These are phyloP conservation scores for Megaceryle torquata DNA, from an alignment of 2,113 vertebrate species.

Conservation along the genomic window DNA sequence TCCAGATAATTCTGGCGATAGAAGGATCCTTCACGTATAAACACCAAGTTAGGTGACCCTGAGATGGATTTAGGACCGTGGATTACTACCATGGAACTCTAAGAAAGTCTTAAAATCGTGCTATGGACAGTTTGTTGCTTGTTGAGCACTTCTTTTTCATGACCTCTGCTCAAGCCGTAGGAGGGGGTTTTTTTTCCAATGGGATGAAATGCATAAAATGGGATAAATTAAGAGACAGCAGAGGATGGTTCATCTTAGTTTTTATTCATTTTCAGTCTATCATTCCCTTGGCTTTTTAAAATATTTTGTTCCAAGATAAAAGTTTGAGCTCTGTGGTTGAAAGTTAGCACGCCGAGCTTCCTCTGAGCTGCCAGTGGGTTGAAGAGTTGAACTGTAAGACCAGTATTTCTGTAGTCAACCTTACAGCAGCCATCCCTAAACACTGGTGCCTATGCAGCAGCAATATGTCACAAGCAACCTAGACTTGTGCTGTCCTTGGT, in stretches of 20 bases:
- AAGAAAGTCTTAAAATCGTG: not conserved
- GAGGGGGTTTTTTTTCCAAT: not conserved
- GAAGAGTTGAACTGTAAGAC: not conserved
- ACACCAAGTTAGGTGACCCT: not conserved
- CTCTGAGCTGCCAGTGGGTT: not conserved
- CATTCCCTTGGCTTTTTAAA: not conserved
- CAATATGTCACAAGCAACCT: not conserved
- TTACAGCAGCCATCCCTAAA: not conserved
- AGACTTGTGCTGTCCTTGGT: not conserved
- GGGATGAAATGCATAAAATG: not conserved
- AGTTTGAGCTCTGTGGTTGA: not conserved
- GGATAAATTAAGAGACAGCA: not conserved
- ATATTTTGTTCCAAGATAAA: not conserved
- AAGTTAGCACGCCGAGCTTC: not conserved
- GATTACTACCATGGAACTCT: not conserved
- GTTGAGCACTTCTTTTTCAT: not conserved
- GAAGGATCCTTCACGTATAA: not conserved
- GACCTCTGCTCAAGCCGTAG: not conserved
- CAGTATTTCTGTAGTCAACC: not conserved
- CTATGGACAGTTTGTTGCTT: not conserved
- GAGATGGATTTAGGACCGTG: not conserved
- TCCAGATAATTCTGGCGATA: not conserved
- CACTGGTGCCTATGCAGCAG: not conserved
- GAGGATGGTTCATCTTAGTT: not conserved
- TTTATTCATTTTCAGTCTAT: not conserved